A percentile compares a stretch with the other conserved stretches of the same genome.
Evolutionary conservation across 2,113 vertebrate species (phyloP).

Genomic region (Cyprinodon brontotheroides): DNA sequence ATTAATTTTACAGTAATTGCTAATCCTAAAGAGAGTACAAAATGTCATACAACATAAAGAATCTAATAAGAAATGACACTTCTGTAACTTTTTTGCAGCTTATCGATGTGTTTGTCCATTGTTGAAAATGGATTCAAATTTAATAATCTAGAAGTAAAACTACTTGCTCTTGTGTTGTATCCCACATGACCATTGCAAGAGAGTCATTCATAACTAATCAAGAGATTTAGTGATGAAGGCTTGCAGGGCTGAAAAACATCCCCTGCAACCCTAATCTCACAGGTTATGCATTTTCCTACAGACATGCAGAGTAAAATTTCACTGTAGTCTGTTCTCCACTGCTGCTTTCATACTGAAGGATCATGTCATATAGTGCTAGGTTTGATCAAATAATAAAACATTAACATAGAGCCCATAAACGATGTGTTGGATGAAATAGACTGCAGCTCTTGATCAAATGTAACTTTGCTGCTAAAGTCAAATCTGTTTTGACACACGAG

Average conservation of each 20-base stretch:
- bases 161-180: conserved; percentile 41
- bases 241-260: conserved; percentile 43
- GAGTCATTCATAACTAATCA: conserved; percentile 52
- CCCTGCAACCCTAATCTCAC: conserved; percentile 27
- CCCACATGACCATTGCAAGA: conserved; percentile 42
- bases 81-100: background rate
- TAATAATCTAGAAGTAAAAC: conserved; percentile 24
- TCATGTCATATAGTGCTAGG: background rate
- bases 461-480: background rate
- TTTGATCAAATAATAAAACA: background rate
- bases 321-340: background rate
- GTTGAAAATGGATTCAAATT: conserved; percentile 2
- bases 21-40: background rate
- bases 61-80: background rate
- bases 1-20: background rate
- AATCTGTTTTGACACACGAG: background rate
- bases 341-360: background rate
- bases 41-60: background rate
- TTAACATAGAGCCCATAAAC: conserved; percentile 1
- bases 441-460: background rate
- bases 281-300: conserved; percentile 15
- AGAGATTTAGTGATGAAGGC: conserved; percentile 49
- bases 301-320: conserved; percentile 28
- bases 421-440: background rate
- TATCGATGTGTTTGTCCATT: background rate